A percentile compares a stretch with the other conserved stretches of the same genome.
These are phyloP conservation scores for Perodicticus potto DNA, from an alignment of 2,797 vertebrate species.

Conservation along the genomic window DNA sequence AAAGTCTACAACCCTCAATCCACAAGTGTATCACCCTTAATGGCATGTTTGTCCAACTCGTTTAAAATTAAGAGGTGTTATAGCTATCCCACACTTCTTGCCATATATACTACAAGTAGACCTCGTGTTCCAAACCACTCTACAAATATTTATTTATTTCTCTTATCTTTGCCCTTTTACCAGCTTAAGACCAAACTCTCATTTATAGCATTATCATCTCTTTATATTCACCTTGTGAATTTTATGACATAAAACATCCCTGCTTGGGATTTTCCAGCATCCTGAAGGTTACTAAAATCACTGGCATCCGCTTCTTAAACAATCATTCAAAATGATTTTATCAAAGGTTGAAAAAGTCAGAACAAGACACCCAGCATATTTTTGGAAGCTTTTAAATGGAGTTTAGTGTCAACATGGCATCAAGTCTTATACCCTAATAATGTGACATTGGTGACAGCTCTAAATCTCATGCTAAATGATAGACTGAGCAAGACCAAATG, in stretches of 20 bases:
- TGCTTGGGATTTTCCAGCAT: neutral
- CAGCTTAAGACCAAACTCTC: neutral
- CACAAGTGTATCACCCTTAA: neutral
- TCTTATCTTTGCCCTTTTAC: neutral
- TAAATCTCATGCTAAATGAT: slow-evolving; percentile 46
- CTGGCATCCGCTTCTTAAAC: slow-evolving; percentile 4
- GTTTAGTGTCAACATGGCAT: slow-evolving; percentile 47
- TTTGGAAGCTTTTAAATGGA: slow-evolving; percentile 64
- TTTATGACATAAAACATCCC: neutral
- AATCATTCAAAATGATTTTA: neutral
- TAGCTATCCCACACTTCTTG: neutral
- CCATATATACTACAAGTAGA: neutral
- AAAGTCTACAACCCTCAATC: neutral
- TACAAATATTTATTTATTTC: neutral
- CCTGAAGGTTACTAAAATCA: neutral
- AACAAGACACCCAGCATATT: slow-evolving; percentile 22
- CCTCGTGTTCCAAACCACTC: neutral
- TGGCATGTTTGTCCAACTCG: neutral
- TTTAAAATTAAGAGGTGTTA: neutral
- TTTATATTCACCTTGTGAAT: neutral
- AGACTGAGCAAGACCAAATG: neutral
- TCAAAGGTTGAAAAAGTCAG: slow-evolving; percentile 3
- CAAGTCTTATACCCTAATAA: slow-evolving; percentile 4
- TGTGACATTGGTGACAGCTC: slow-evolving; percentile 54
- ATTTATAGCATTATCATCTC: neutral